Conservation (phyloP, 92 coral and sea anemone species). For the Desmophyllum pertusum region DNA sequence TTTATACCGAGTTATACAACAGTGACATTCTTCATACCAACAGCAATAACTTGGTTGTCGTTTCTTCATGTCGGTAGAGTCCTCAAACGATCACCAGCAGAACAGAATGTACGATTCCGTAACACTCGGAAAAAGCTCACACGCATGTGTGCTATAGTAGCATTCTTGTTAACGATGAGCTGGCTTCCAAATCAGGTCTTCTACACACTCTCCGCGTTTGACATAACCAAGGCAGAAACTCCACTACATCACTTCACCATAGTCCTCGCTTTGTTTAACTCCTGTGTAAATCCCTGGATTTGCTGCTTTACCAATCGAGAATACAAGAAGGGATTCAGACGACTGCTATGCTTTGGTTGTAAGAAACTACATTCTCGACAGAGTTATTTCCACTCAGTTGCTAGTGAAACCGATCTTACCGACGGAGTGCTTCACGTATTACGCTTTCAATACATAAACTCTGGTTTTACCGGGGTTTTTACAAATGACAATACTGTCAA, state of each 20-base stretch:
- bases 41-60: constrained; percentile 21
- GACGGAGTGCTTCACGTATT: neutral
- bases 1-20: constrained; percentile 31
- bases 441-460: neutral
- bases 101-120: constrained; percentile 11
- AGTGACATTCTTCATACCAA: constrained; percentile 31
- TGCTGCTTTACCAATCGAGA: constrained; percentile 71
- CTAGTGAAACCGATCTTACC: neutral
- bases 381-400: neutral
- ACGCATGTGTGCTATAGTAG: constrained; percentile 23
- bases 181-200: constrained; percentile 67
- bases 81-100: constrained; percentile 12
- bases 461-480: too few species aligned
- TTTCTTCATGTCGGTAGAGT: constrained; percentile 3
- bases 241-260: constrained; percentile 77
- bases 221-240: constrained; percentile 56
- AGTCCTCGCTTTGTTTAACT: constrained; percentile 77
- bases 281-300: constrained; percentile 83
- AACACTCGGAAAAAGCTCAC: constrained; percentile 16
- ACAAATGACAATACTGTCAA: too few species aligned
- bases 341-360: neutral
- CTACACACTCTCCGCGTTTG: constrained; percentile 73
- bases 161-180: constrained; percentile 2
- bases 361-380: neutral
- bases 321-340: constrained; percentile 40